Conservation (phyloP, 2,113 vertebrate species). For the Indicator maculatus region DNA sequence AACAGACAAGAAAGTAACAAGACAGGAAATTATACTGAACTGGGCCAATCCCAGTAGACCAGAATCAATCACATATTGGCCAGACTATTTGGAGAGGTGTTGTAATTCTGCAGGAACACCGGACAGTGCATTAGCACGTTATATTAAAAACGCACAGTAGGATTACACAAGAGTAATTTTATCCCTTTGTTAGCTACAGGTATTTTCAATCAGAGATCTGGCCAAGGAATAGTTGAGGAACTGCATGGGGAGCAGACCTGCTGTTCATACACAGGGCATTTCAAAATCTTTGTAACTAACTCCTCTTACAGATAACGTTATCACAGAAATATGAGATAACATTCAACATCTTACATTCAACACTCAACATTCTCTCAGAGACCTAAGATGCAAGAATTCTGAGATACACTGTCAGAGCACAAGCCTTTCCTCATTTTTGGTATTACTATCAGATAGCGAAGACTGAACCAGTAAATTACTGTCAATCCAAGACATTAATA, state of each 20-base stretch:
- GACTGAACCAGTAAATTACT: constrained; percentile 29
- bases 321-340: not conserved
- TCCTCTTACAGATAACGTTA: not conserved
- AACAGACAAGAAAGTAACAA: constrained; percentile 57
- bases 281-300: not conserved
- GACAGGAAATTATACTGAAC: constrained; percentile 65
- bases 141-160: constrained; percentile 36
- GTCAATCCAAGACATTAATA: not conserved
- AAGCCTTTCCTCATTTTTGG: constrained; percentile 9
- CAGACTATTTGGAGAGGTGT: not conserved
- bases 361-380: not conserved
- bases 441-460: constrained; percentile 2
- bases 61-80: constrained; percentile 45
- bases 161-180: constrained; percentile 44
- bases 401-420: not conserved
- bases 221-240: constrained; percentile 6
- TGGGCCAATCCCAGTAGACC: constrained; percentile 2
- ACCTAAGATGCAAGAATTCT: not conserved
- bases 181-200: constrained; percentile 32
- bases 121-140: constrained; percentile 27
- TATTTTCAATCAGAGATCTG: constrained; percentile 27
- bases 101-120: constrained; percentile 32
- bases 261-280: not conserved
- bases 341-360: not conserved
- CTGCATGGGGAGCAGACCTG: not conserved